These are phyloP conservation scores for Suillia variegata DNA, from an alignment of 2,888 invertebrate genomes.

Conservation along the genomic window DNA sequence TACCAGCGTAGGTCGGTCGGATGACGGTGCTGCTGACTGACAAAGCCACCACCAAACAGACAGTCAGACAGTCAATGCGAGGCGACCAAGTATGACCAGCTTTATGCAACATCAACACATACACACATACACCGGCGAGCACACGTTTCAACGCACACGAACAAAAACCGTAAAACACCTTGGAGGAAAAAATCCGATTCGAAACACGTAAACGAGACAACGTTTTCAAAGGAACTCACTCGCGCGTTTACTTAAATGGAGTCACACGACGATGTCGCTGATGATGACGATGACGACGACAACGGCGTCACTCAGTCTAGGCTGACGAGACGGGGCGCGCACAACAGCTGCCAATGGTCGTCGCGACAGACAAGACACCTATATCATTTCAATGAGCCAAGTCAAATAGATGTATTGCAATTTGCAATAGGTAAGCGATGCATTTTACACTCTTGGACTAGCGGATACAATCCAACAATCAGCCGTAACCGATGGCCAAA, in stretches of 20 bases:
- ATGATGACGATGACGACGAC: not conserved
- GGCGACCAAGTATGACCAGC: not conserved
- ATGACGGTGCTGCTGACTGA: too few relatives aligned
- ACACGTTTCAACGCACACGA: too few relatives aligned
- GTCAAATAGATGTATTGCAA: not conserved
- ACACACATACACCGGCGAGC: too few relatives aligned
- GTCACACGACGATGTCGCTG: not conserved
- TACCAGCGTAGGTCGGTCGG: not conserved
- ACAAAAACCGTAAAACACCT: not conserved
- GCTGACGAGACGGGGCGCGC: not conserved
- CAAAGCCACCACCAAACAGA: not conserved
- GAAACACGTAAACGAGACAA: not conserved
- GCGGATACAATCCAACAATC: too few relatives aligned
- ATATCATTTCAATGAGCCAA: too few relatives aligned
- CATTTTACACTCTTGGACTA: too few relatives aligned
- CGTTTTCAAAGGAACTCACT: not conserved
- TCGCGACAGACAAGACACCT: not conserved
- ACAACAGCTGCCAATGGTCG: not conserved
- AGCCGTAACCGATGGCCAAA: too few relatives aligned
- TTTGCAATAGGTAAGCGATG: not conserved
- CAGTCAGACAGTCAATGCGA: not conserved
- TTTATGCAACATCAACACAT: too few relatives aligned
- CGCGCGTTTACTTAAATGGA: not conserved
- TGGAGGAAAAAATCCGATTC: not conserved
- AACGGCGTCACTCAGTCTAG: conserved; percentile 24